A percentile compares a stretch with the other conserved stretches of the same genome.
These are phyloP conservation scores for Laterallus jamaicensis DNA, from an alignment of 2,113 vertebrate genomes.

Conservation along the genomic window DNA sequence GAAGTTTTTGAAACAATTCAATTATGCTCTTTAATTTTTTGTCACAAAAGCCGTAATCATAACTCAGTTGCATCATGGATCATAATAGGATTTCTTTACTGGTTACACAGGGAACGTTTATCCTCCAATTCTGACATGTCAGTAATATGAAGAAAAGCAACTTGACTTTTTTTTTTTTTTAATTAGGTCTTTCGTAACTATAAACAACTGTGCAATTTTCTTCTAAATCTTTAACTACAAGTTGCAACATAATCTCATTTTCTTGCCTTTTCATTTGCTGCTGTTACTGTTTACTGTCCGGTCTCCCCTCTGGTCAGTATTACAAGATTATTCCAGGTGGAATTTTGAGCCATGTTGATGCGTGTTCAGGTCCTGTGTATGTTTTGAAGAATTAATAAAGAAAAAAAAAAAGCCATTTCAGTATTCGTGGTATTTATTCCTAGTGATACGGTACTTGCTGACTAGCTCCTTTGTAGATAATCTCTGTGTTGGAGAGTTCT, in stretches of 20 bases:
- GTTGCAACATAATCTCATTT: neutral
- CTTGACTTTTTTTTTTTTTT: neutral
- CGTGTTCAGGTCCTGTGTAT: neutral
- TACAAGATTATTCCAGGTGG: neutral
- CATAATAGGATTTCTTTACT: neutral
- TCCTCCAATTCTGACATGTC: conserved; percentile 23
- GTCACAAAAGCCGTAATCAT: conserved; percentile 11
- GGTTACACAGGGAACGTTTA: conserved; percentile 7
- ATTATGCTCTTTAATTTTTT: neutral
- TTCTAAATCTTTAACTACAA: neutral
- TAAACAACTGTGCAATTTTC: neutral
- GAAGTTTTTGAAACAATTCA: neutral
- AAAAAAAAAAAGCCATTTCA: neutral
- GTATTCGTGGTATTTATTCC: conserved; percentile 17
- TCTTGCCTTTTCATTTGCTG: neutral
- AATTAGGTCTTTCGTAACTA: neutral
- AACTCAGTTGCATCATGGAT: conserved; percentile 18
- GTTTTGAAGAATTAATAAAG: conserved; percentile 41
- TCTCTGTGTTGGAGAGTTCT: neutral
- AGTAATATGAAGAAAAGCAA: conserved; percentile 9
- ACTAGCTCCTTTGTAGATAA: neutral
- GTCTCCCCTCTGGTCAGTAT: neutral
- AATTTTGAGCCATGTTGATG: neutral
- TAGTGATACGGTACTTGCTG: neutral
- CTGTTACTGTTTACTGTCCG: neutral